phyloP scores from a whole-genome alignment of 2,113 vertebrate genomes.

The Microtus ochrogaster region DNA sequence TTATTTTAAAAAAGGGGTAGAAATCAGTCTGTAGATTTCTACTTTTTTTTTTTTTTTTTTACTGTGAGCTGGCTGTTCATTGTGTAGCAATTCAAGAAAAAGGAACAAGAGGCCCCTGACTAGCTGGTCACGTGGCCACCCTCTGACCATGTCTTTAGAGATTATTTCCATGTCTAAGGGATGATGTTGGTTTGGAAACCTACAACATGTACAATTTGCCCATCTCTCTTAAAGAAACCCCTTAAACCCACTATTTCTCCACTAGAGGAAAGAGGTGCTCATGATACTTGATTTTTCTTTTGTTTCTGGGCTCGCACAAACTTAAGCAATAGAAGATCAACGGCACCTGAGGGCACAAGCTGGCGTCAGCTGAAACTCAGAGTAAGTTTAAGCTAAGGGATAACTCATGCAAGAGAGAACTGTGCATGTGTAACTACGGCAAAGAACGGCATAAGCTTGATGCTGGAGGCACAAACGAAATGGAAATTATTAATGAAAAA shows the following conservation, averaged over 20 bases:
- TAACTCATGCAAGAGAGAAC: neutral
- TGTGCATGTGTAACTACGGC: neutral
- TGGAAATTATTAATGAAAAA: neutral
- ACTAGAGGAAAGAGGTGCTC: neutral
- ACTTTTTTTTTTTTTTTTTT: neutral
- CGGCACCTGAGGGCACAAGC: neutral
- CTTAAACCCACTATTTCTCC: neutral
- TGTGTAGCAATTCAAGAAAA: neutral
- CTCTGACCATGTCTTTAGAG: neutral
- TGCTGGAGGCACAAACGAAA: neutral
- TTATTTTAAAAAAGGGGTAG: neutral
- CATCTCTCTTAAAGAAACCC: neutral
- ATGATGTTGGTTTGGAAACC: neutral
- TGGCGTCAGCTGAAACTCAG: neutral
- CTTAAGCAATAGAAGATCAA: neutral
- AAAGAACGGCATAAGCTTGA: neutral
- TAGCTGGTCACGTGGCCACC: neutral
- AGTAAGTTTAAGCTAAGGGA: neutral
- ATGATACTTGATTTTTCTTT: neutral
- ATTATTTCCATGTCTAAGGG: neutral
- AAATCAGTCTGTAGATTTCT: neutral
- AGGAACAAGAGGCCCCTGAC: neutral
- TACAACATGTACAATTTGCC: neutral
- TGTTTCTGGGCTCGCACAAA: constrained; percentile 9
- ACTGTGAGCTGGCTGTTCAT: neutral